Base-by-base conservation (phyloP, 2,888 invertebrate genomes). In the Dynastes hyllus region DNA sequence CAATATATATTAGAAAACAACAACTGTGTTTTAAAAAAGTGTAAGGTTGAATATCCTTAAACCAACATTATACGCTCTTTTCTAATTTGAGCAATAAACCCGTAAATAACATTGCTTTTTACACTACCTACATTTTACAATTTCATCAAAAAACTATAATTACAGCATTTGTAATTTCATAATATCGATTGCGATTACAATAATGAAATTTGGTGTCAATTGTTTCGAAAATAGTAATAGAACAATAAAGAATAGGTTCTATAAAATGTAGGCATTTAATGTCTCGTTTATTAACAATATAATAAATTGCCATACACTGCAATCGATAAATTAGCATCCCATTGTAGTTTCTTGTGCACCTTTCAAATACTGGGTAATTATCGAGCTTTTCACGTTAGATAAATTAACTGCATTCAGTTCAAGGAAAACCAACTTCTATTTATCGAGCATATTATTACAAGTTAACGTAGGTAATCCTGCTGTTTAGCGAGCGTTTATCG, bases 241-340 rank as follows among this genome's bases (percentile, higher is more conserved):
- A 63, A 63, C 63, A 63, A 63, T 63, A 32, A 63, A 29, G 63
- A 63, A 63, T 63, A 32, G 63, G 6, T n/a, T 29, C 2, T 63
- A 13, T 63, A 63, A 63, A 32, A 13, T 45, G 11, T 45, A 45
- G 27, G 32, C 32, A 63, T 32, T 63, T 29, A 32, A 5, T 22
- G 8, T 22, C 22, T 16, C 22, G n/a, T 58, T 58, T 58, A 58
- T 22, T 22, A 58, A 22, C 8, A 1, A 22, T 8, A 9, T 58
- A 27, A 58, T 58, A 16, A 58, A n/a, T 58, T 3, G 3, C 22
- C 6, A 22, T 58, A 11, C 27, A 11, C 2, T 63, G 11, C 27
- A 29, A 29, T 29, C 13, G 22, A 29, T 63, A 63, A 63, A 63
- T 63, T 29, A 63, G 11, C 29, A 32, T 27, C 5, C n/a, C n/a